These are phyloP conservation scores for Trichonephila clavipes DNA, from an alignment of 1,140 invertebrate species.

Conservation along the genomic window DNA sequence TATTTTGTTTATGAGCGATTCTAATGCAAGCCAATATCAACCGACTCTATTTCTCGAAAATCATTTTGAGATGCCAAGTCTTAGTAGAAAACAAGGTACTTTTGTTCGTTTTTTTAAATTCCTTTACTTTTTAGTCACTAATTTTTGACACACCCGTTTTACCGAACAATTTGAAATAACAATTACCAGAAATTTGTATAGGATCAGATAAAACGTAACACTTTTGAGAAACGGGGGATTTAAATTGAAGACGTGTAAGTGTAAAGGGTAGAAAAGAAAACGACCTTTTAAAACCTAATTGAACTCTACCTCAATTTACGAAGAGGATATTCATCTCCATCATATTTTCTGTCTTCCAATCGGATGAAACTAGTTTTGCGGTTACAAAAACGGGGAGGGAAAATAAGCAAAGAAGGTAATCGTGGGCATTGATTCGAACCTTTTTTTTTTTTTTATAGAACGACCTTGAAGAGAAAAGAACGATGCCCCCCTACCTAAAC, in stretches of 20 bases:
- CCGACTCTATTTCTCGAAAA: no score
- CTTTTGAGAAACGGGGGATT: background rate
- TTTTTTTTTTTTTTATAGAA: background rate
- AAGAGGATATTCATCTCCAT: background rate
- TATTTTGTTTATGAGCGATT: no score
- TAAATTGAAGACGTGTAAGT: background rate
- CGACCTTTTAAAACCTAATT: background rate
- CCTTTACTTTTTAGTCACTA: no score
- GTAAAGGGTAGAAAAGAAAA: background rate
- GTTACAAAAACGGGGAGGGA: background rate
- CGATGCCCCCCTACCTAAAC: background rate
- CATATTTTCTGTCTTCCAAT: background rate
- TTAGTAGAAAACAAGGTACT: no score
- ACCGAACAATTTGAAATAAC: no score
- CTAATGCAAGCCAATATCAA: no score
- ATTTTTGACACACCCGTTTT: no score
- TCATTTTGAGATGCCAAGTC: no score
- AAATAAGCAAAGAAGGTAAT: background rate
- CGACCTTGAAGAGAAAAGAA: slow-evolving; percentile 38
- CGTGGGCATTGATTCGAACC: background rate
- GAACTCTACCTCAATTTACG: background rate
- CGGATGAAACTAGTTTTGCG: slow-evolving; percentile 4
- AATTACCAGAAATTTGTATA: no score
- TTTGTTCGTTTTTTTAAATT: no score
- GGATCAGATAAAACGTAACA: no score